Evolutionary conservation across 2,797 vertebrate genomes (phyloP).

Genomic region (Onychomys leucogaster): DNA sequence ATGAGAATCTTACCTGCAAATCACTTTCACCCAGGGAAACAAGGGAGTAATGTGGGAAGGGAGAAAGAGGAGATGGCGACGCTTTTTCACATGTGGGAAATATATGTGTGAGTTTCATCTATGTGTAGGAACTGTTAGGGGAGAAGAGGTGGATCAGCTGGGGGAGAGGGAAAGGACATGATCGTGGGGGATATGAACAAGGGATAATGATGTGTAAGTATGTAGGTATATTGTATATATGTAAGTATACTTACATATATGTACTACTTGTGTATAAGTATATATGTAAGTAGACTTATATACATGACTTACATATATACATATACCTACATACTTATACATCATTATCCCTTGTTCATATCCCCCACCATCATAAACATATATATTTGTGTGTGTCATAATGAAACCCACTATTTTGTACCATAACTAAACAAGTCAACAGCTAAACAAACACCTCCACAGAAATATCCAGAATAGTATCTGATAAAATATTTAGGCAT

Average conservation of each 20-base stretch:
- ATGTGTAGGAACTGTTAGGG: not conserved
- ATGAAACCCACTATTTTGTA: not conserved
- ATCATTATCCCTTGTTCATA: not conserved
- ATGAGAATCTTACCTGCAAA: not conserved
- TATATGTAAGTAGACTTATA: not conserved
- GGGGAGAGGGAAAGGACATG: not conserved
- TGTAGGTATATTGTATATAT: not conserved
- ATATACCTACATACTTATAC: not conserved
- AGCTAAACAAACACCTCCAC: not conserved
- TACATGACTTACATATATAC: not conserved
- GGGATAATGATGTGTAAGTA: not conserved
- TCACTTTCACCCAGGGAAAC: not conserved
- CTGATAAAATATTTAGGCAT: not conserved
- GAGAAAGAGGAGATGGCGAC: not conserved
- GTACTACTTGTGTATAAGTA: too few relatives aligned
- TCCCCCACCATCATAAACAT: not conserved
- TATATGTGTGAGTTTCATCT: not conserved
- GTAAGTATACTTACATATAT: too few relatives aligned
- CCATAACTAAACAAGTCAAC: not conserved
- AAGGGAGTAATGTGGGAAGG: not conserved
- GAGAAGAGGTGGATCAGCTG: not conserved
- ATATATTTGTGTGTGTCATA: not conserved
- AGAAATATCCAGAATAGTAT: conserved; percentile 35
- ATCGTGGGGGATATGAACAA: too few relatives aligned
- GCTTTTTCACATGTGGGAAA: not conserved